Base-by-base conservation (phyloP, 2,888 invertebrate species). In the Troilus luridus region DNA sequence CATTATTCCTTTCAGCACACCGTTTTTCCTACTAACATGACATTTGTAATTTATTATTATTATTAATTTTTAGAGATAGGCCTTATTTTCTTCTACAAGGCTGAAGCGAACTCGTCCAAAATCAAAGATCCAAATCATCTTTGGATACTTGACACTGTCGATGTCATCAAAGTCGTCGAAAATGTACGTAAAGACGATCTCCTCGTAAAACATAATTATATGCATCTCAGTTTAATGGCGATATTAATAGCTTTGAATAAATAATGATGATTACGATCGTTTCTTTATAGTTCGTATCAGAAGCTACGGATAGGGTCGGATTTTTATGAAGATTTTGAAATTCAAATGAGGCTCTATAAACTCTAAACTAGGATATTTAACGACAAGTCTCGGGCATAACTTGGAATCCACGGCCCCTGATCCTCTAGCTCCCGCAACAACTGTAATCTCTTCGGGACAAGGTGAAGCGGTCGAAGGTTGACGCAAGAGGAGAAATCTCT, bases 401-500 rank as follows among this genome's bases (percentile, higher is more conserved):
- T 77, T 41, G 17, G 72, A 41, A 8, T 0, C 27, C 8, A 77
- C 24, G 3, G 11, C 9, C 41, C 17, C 41, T 41, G 17, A 41
- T 1, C 72, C 72, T 41, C 41, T 12, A 58, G 85, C 19, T 21
- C n/a, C 85, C 56, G 58, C n/a, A 56, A 85, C 85, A 56, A 54
- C 56, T 2, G 85, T 85, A 85, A 85, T 85, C 85, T 85, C n/a
- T 12, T 19, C 8, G 10, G 17, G 85, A 41, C 85, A 85, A 54
- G 85, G 85, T 54, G 85, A 85, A 41, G 56, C 19, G 56, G 85
- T n/a, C 12, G 85, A 85, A 24, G 54, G 85, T 85, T 85, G 85
- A 85, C 85, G 85, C 56, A 85, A 85, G 11, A 85, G 56, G 85
- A 85, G 85, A 85, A 56, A 56, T 85, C 85, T 85, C 21, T 85